Base-by-base conservation (phyloP, 2,113 vertebrate genomes). In the Rhynchomys soricoides region DNA sequence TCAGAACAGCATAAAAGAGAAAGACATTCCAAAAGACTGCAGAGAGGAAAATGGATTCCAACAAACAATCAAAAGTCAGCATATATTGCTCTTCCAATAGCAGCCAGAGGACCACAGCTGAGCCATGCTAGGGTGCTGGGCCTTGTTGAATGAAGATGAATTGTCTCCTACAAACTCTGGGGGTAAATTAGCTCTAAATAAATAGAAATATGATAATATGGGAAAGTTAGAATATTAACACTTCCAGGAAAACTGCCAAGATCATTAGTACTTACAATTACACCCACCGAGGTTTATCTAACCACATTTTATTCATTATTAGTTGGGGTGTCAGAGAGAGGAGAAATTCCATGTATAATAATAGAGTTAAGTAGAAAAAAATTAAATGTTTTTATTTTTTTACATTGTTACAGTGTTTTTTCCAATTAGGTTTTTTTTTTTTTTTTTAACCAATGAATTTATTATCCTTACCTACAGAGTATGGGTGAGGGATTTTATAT, bases 231-330 rank as follows among this genome's bases (percentile, higher is more conserved):
- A 57, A 26, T 85, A 86, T 52, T n/a, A 91, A 68, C 43, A 95
- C 78, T 74, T 95, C 31, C 24, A 91, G 50, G 34, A 96, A 96
- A 95, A 62, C 15, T n/a, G n/a, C 26, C 29, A 31, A 88, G 52
- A 83, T 59, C 29, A 19, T 75, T 0, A 85, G 34, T 7, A 92
- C 37, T 86, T 79, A 52, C 1, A 88, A 70, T 8, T 31, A 74
- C 37, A 40, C 55, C 22, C 89, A 89, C 15, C 70, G 37, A 52
- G 83, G 75, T 87, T 73, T 55, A 82, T 31, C 90, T 91, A 92
- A 81, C 34, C n/a, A 77, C 29, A 59, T 4, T n/a, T 50, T 52
- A 57, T 71, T 81, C 55, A 24, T 83, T 70, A 85, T 37, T 78
- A 17, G 11, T 15, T 77, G 2, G 55, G 10, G 50, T 87, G 16